These are phyloP conservation scores for Lutjanus argentimaculatus DNA, from an alignment of 2,797 vertebrate species.

Conservation along the genomic window DNA sequence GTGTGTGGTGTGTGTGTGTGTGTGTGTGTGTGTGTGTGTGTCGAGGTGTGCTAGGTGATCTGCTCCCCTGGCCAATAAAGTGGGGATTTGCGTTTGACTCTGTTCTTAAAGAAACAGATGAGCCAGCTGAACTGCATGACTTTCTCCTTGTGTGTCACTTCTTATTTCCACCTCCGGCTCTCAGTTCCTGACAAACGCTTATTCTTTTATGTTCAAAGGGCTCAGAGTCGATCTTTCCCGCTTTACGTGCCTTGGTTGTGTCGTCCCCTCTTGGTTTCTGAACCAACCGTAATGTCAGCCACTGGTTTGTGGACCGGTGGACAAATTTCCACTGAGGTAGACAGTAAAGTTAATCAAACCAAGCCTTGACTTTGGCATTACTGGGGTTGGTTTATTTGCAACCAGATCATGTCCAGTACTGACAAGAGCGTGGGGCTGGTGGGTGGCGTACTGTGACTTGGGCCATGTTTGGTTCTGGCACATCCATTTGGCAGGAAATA, in stretches of 20 bases:
- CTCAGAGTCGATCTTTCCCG: constrained; percentile 1
- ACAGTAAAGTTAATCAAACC: no score
- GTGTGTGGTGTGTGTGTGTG: constrained; percentile 88
- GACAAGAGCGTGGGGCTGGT: no score
- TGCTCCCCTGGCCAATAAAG: constrained; percentile 81
- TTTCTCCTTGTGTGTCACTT: constrained; percentile 53
- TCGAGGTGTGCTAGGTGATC: constrained; percentile 78
- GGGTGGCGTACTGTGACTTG: no score
- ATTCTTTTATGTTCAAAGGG: constrained; percentile 38
- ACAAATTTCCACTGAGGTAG: no score
- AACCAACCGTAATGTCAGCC: no score
- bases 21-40: constrained; percentile 71
- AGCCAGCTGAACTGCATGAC: constrained; percentile 76
- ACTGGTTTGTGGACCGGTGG: no score
- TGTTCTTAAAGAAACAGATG: constrained; percentile 85
- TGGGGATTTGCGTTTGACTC: constrained; percentile 81
- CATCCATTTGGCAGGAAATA: no score
- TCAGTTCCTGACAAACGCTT: constrained; percentile 16
- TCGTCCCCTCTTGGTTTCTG: neutral
- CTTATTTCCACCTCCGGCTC: constrained; percentile 31
- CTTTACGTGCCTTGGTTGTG: neutral
- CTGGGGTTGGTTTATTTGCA: no score
- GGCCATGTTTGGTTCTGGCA: no score
- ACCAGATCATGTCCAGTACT: no score
- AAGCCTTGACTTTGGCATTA: no score